Conservation (phyloP, 2,888 invertebrate genomes). For the Erebia aethiops region DNA sequence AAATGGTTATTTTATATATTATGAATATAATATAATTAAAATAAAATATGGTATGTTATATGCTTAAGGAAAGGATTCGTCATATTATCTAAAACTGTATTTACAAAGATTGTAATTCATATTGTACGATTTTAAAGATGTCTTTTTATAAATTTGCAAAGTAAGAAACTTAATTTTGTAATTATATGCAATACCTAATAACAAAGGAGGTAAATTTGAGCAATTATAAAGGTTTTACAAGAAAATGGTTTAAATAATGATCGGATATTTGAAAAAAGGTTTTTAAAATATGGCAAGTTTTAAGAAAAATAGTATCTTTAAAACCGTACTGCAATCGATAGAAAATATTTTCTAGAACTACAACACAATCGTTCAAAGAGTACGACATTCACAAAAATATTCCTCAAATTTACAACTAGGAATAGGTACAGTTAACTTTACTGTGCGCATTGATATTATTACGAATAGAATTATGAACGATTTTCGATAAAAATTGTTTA, state of each 20-base stretch:
- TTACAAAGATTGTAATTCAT: conserved; percentile 7
- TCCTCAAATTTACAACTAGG: conserved; percentile 40
- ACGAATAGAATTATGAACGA: conserved; percentile 59
- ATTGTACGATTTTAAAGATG: conserved; percentile 39
- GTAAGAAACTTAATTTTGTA: background rate
- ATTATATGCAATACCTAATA: background rate
- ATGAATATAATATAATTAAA: background rate
- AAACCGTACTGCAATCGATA: conserved; percentile 27
- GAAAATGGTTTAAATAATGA: background rate
- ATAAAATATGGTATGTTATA: background rate
- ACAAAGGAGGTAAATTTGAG: background rate
- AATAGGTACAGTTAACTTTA: conserved; percentile 57
- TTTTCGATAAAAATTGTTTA: background rate
- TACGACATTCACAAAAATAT: conserved; percentile 50
- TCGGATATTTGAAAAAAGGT: background rate
- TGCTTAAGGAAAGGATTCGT: conserved; percentile 20
- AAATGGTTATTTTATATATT: background rate
- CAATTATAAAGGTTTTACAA: background rate
- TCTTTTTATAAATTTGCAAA: background rate
- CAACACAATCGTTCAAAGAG: conserved; percentile 45
- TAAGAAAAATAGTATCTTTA: conserved; percentile 16
- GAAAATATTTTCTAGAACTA: conserved; percentile 34
- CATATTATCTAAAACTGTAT: conserved; percentile 25
- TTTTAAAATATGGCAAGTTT: background rate
- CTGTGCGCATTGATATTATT: conserved; percentile 77